A percentile compares a stretch with the other conserved stretches of the same genome.
Evolutionary conservation across 2,888 invertebrate genomes (phyloP).

Genomic region (Dascillus cervinus): DNA sequence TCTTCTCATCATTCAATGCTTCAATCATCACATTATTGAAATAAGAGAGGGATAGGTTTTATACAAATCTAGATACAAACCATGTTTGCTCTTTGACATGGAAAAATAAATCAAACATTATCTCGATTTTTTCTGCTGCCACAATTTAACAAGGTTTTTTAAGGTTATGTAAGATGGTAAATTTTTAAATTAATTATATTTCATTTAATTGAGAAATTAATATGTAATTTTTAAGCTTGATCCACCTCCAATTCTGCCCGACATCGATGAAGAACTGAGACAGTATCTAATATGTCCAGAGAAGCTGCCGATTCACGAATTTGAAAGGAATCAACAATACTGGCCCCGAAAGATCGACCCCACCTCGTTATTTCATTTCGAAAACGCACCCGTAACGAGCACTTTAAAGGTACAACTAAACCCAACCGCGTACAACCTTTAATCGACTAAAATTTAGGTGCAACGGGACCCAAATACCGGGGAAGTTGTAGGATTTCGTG

Average conservation of each 20-base stretch:
- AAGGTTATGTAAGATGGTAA: too few relatives aligned
- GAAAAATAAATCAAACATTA: too few relatives aligned
- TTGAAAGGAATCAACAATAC: constrained; percentile 59
- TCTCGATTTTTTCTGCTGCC: too few relatives aligned
- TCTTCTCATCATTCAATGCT: too few relatives aligned
- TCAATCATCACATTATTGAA: too few relatives aligned
- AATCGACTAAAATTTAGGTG: constrained; percentile 42
- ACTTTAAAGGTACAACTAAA: constrained; percentile 43
- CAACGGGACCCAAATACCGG: constrained; percentile 71
- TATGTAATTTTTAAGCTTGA: constrained; percentile 1
- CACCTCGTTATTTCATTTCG: constrained; percentile 45
- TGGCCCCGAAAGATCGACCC: constrained; percentile 53
- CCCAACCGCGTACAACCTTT: constrained; percentile 2
- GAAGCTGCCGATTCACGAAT: constrained; percentile 63
- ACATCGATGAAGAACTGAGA: constrained; percentile 56
- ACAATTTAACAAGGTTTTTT: too few relatives aligned
- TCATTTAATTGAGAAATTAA: too few relatives aligned
- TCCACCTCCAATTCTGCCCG: constrained; percentile 57
- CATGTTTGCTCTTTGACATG: too few relatives aligned
- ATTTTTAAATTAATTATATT: too few relatives aligned
- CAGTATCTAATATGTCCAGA: constrained; percentile 62
- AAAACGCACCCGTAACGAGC: constrained; percentile 45
- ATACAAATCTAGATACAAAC: too few relatives aligned
- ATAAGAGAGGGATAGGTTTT: too few relatives aligned
- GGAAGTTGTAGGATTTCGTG: constrained; percentile 61